Percentiles rank a stretch among this genome's conserved stretches.
Evolutionary conservation across 2,888 invertebrate species (phyloP).

Genomic region (Gnatocerus cornutus): DNA sequence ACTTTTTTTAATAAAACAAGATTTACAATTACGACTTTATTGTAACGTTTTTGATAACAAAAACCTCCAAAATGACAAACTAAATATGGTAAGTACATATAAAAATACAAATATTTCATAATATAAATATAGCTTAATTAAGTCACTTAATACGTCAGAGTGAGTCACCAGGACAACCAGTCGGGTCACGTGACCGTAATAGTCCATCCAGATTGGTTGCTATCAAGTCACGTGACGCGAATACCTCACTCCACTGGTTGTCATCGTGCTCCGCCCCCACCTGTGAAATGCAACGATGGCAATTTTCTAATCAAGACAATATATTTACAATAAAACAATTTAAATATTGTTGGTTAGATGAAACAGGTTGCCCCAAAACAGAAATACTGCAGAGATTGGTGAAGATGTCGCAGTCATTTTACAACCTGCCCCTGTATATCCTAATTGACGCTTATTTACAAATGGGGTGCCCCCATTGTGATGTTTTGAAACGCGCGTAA

Average conservation of each 20-base stretch:
- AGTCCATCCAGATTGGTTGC: neutral
- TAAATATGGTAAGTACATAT: conserved; percentile 42
- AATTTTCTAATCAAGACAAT: conserved; percentile 15
- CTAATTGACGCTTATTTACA: conserved; percentile 27
- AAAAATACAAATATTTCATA: conserved; percentile 47
- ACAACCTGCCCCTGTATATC: conserved; percentile 3
- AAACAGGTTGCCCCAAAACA: conserved; percentile 19
- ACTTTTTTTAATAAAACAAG: conserved; percentile 32
- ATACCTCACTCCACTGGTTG: no score
- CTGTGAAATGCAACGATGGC: conserved; percentile 36
- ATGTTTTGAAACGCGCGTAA: neutral
- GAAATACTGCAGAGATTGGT: conserved; percentile 20
- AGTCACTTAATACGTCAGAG: conserved; percentile 22
- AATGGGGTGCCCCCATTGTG: conserved; percentile 7
- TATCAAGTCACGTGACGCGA: no score
- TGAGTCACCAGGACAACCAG: neutral
- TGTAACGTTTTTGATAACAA: conserved; percentile 42
- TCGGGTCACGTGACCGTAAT: neutral
- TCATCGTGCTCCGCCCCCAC: no score
- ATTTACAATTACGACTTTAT: conserved; percentile 34
- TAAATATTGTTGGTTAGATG: conserved; percentile 13
- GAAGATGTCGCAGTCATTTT: conserved; percentile 10
- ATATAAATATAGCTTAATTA: conserved; percentile 41
- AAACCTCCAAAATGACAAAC: conserved; percentile 32
- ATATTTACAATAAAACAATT: conserved; percentile 36